Evolutionary conservation across 1,140 invertebrate species (phyloP).

Genomic region (Ceratina japonica): DNA sequence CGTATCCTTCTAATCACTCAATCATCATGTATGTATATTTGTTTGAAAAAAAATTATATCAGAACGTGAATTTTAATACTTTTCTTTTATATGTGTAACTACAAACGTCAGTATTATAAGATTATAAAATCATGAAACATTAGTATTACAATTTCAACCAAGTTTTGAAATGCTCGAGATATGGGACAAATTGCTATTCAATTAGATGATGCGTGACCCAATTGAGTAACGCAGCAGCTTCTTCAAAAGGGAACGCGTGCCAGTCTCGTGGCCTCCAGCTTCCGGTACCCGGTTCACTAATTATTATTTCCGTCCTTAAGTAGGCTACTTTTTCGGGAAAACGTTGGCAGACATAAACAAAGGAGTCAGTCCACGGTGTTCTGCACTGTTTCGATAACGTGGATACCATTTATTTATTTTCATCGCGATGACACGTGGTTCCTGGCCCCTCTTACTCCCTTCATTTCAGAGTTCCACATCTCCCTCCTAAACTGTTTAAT

Average conservation of each 20-base stretch:
- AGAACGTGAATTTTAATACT: too few relatives aligned
- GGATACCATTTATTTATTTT: constrained; percentile 70
- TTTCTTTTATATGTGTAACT: too few relatives aligned
- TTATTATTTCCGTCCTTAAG: constrained; percentile 69
- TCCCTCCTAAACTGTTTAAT: not conserved
- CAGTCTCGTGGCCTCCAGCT: constrained; percentile 47
- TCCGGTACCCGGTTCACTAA: constrained; percentile 51
- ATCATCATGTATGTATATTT: too few relatives aligned
- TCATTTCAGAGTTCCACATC: constrained; percentile 1
- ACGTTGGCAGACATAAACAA: constrained; percentile 58
- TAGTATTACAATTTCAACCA: too few relatives aligned
- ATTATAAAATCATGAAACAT: too few relatives aligned
- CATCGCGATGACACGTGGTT: constrained; percentile 59
- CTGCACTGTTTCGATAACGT: constrained; percentile 64
- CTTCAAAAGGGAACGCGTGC: constrained; percentile 40
- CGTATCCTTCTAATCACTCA: too few relatives aligned
- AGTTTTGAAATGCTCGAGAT: not conserved
- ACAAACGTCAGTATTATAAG: too few relatives aligned
- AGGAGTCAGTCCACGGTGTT: constrained; percentile 49
- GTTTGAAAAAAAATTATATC: too few relatives aligned
- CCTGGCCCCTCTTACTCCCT: constrained; percentile 44
- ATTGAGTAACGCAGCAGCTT: not conserved
- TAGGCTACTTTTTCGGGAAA: constrained; percentile 65
- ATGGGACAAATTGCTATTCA: too few relatives aligned
- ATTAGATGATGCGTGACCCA: not conserved